Conservation (phyloP, 2,888 invertebrate species). For the Polia nebulosa region DNA sequence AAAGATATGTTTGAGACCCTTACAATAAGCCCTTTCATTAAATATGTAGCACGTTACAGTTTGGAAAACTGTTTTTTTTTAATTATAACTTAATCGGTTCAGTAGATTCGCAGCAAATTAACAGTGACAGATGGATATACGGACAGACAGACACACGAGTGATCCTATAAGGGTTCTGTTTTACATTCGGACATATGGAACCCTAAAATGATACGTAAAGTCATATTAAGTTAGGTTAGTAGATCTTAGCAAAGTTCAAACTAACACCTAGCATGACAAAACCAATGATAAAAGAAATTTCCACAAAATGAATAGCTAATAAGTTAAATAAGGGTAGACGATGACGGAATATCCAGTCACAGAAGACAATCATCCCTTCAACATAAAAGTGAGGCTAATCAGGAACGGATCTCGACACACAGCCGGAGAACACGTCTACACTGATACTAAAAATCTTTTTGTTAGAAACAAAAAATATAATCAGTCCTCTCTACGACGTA, state of each 20-base stretch:
- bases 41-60: too few relatives aligned
- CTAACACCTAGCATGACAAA: too few relatives aligned
- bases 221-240: too few relatives aligned
- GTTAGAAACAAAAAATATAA: conserved; percentile 79
- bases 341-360: neutral
- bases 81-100: too few relatives aligned
- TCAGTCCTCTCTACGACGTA: conserved; percentile 78
- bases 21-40: too few relatives aligned
- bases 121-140: too few relatives aligned
- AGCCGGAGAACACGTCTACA: conserved; percentile 51
- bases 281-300: neutral
- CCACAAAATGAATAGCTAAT: neutral
- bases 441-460: conserved; percentile 75
- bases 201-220: neutral
- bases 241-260: too few relatives aligned
- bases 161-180: too few relatives aligned
- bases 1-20: too few relatives aligned
- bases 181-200: neutral
- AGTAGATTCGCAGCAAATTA: too few relatives aligned
- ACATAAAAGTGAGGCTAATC: conserved; percentile 30
- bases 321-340: neutral
- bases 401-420: conserved; percentile 19
- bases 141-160: too few relatives aligned
- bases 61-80: too few relatives aligned
- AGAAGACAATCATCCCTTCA: conserved; percentile 9